Percentiles rank a stretch among this genome's conserved stretches.
Conservation (phyloP, 2,797 vertebrate species). For the Discoglossus pictus region DNA sequence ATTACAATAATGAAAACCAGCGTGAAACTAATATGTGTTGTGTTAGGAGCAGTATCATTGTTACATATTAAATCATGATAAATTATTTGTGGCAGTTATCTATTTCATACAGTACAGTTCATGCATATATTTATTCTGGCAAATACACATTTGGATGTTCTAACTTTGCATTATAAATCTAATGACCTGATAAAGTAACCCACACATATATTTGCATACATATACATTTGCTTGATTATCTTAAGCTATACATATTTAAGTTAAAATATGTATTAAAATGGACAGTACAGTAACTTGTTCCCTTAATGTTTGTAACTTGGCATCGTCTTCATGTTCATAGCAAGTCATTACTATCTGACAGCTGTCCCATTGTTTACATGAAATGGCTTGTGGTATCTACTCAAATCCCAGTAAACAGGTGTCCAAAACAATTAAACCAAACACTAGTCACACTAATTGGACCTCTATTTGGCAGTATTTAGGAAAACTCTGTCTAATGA, state of each 20-base stretch:
- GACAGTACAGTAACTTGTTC: not conserved
- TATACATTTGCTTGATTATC: too few species aligned
- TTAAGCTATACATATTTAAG: not conserved
- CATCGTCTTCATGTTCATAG: not conserved
- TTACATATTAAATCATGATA: too few species aligned
- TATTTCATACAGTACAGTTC: too few species aligned
- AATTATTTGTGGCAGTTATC: too few species aligned
- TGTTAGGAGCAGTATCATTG: too few species aligned
- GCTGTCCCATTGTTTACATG: slow-evolving; percentile 30
- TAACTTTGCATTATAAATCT: too few species aligned
- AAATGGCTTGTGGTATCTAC: slow-evolving; percentile 11
- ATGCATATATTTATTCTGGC: too few species aligned
- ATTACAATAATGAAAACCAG: too few species aligned
- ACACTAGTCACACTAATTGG: slow-evolving; percentile 20
- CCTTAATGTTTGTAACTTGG: slow-evolving; percentile 6
- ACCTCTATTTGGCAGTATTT: not conserved
- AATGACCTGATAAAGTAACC: too few species aligned
- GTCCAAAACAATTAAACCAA: slow-evolving; percentile 21
- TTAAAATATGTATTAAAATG: slow-evolving; percentile 4
- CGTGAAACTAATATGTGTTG: too few species aligned
- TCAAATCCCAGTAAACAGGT: slow-evolving; percentile 26
- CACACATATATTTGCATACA: too few species aligned
- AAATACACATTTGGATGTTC: too few species aligned
- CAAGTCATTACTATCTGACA: slow-evolving; percentile 12
- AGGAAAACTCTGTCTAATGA: not conserved